A percentile compares a stretch with the other conserved stretches of the same genome.
phyloP scores from a whole-genome alignment of 2,113 vertebrate species.

The Petrocephalus microphthalmus region DNA sequence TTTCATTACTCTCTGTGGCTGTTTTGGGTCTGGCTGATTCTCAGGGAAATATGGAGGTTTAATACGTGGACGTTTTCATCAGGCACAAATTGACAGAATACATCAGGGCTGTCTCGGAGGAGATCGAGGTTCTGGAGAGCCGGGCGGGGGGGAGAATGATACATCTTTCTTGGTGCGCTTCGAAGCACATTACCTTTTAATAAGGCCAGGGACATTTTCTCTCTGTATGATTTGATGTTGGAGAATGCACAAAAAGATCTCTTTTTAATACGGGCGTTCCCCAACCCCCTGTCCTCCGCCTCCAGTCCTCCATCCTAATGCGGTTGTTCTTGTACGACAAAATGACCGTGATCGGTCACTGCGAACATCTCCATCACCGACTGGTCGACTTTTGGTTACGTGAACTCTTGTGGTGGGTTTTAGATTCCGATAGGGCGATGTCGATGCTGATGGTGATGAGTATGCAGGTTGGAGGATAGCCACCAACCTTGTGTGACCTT shows the following conservation, averaged over 20 bases:
- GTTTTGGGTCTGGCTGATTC: constrained; percentile 28
- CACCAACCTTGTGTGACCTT: not conserved
- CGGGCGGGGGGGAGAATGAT: constrained; percentile 35
- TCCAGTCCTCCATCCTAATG: constrained; percentile 21
- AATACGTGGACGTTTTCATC: constrained; percentile 24
- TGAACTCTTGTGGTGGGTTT: not conserved
- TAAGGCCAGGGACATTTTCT: constrained; percentile 57
- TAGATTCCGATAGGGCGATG: not conserved
- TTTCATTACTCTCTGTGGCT: constrained; percentile 35
- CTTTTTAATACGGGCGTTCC: constrained; percentile 60
- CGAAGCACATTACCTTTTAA: constrained; percentile 63
- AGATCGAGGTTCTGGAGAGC: not conserved
- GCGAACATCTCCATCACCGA: not conserved
- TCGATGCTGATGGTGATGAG: not conserved
- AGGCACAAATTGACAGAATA: constrained; percentile 29
- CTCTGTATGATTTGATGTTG: constrained; percentile 58
- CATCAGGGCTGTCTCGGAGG: constrained; percentile 24
- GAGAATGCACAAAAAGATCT: constrained; percentile 51
- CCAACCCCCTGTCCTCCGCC: constrained; percentile 37
- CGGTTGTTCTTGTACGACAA: constrained; percentile 50
- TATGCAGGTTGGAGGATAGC: not conserved
- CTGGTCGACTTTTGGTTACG: not conserved
- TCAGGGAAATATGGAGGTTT: constrained; percentile 31
- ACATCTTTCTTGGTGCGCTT: constrained; percentile 48
- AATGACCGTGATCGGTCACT: constrained; percentile 33